Evolutionary conservation across 2,888 invertebrate species (phyloP).

Genomic region (Eilema caniola): DNA sequence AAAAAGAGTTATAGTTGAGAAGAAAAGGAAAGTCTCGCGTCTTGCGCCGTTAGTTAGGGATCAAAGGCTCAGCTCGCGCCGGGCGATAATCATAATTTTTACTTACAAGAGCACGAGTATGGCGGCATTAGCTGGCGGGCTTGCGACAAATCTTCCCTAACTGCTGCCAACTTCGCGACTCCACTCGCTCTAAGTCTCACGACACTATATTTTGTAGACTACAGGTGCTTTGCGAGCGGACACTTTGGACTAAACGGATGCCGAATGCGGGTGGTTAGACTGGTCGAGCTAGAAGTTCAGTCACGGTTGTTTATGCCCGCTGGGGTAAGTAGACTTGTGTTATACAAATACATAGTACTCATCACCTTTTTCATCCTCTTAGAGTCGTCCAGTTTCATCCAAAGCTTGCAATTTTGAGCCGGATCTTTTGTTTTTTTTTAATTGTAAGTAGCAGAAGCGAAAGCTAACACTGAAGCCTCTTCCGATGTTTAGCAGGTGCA

Average conservation of each 20-base stretch:
- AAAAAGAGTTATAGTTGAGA: slow-evolving; percentile 87
- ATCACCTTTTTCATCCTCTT: neutral
- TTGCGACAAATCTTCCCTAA: slow-evolving; percentile 85
- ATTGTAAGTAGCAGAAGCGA: too few relatives aligned
- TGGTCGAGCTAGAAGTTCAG: slow-evolving; percentile 9
- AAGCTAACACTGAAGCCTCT: too few relatives aligned
- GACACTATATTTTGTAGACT: slow-evolving; percentile 70
- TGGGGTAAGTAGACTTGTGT: neutral
- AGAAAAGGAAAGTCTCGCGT: slow-evolving; percentile 84
- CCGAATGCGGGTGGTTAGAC: slow-evolving; percentile 28
- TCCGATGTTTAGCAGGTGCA: too few relatives aligned
- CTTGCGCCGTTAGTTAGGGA: slow-evolving; percentile 83
- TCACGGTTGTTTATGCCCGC: neutral
- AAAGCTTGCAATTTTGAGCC: too few relatives aligned
- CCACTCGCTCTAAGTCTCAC: slow-evolving; percentile 61
- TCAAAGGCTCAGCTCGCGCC: slow-evolving; percentile 83
- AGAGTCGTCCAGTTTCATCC: too few relatives aligned
- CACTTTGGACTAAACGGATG: slow-evolving; percentile 41
- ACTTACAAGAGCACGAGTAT: slow-evolving; percentile 83
- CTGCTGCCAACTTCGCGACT: slow-evolving; percentile 84
- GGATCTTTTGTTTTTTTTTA: too few relatives aligned
- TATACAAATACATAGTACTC: neutral
- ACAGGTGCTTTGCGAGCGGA: slow-evolving; percentile 61
- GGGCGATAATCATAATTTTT: slow-evolving; percentile 87
- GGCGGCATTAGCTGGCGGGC: slow-evolving; percentile 77